Conservation (phyloP, 2,113 vertebrate species). For the Myiozetetes cayanensis region DNA sequence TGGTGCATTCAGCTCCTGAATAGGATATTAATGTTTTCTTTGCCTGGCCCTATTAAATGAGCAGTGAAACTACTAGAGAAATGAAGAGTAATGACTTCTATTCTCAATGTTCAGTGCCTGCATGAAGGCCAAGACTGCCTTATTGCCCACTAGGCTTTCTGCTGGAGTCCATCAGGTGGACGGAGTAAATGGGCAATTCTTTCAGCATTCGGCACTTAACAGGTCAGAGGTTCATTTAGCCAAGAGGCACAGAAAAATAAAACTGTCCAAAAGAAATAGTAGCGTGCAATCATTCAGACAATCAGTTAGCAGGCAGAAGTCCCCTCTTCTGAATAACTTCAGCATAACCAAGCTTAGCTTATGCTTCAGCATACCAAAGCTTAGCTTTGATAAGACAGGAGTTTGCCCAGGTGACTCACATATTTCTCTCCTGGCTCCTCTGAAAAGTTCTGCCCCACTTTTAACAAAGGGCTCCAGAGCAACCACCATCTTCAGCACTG, state of each 20-base stretch:
- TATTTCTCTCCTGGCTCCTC: too few species aligned
- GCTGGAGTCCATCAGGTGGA: not conserved
- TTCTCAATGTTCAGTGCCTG: not conserved
- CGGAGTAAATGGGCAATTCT: not conserved
- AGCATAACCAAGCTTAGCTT: not conserved
- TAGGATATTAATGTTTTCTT: conserved; percentile 15
- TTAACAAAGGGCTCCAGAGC: not conserved
- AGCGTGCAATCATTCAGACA: not conserved
- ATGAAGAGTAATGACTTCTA: not conserved
- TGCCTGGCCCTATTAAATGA: not conserved
- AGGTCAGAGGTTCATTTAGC: conserved; percentile 16
- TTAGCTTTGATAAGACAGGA: not conserved
- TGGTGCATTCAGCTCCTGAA: not conserved
- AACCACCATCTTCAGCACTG: not conserved
- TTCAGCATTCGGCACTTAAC: not conserved
- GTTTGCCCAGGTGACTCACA: not conserved
- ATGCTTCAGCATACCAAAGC: too few species aligned
- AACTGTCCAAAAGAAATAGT: not conserved
- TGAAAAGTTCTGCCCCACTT: not conserved
- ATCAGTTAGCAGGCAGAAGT: not conserved
- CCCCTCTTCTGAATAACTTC: not conserved
- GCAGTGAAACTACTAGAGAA: conserved; percentile 6
- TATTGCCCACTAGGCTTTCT: not conserved
- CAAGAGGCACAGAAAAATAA: not conserved
- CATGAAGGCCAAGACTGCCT: not conserved